Percentiles rank a stretch among this genome's conserved stretches.
Conservation (phyloP, 2,113 vertebrate genomes). For the Pachypanchax playfairii region DNA sequence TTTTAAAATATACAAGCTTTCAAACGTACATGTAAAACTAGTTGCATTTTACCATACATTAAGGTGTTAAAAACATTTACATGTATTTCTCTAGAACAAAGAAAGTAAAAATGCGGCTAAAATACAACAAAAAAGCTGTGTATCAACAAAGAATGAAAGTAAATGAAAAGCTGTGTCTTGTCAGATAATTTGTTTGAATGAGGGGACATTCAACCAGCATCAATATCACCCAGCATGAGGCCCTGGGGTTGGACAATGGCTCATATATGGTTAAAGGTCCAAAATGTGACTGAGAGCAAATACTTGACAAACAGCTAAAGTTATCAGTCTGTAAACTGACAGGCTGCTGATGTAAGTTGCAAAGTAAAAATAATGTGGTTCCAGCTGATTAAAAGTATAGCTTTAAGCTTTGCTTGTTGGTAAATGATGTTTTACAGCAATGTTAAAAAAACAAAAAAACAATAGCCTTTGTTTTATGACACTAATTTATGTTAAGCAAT, state of each 20-base stretch:
- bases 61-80: not conserved
- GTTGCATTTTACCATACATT: not conserved
- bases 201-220: constrained; percentile 36
- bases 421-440: constrained; percentile 34
- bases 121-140: not conserved
- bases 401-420: constrained; percentile 1
- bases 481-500: constrained; percentile 9
- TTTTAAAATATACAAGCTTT: no score
- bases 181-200: constrained; percentile 36
- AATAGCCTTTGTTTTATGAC: no score
- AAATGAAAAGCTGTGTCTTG: constrained; percentile 10
- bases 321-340: constrained; percentile 65
- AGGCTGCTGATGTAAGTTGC: constrained; percentile 46
- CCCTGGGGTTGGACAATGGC: constrained; percentile 41
- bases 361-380: constrained; percentile 48
- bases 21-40: no score
- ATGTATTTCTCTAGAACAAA: constrained; percentile 9
- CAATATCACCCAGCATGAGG: constrained; percentile 7
- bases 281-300: constrained; percentile 39
- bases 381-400: constrained; percentile 51
- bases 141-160: not conserved
- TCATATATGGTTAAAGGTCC: constrained; percentile 52
- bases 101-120: not conserved
- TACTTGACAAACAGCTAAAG: constrained; percentile 49
- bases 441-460: constrained; percentile 13